These are phyloP conservation scores for Cyphomyrmex costatus DNA, from an alignment of 1,140 invertebrate genomes.

Conservation along the genomic window DNA sequence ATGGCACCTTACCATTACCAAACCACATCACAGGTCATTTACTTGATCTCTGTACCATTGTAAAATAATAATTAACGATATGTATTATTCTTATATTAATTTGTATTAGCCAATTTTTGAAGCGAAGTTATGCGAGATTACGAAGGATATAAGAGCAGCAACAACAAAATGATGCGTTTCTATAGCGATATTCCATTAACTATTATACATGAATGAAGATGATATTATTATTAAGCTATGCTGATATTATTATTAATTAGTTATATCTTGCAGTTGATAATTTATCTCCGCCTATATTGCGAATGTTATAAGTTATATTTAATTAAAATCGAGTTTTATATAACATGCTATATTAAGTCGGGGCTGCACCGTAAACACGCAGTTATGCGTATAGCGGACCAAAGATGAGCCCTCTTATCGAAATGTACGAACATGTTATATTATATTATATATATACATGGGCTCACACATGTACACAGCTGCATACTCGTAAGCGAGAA, in stretches of 20 bases:
- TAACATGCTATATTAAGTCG: conserved; percentile 75
- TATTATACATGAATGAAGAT: conserved; percentile 47
- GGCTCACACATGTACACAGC: conserved; percentile 71
- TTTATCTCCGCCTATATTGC: conserved; percentile 76
- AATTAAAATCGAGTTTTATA: conserved; percentile 78
- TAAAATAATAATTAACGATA: conserved; percentile 80
- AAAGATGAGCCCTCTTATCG: conserved; percentile 81
- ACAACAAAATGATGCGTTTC: conserved; percentile 70
- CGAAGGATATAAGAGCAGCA: conserved; percentile 47
- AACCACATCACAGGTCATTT: conserved; percentile 82
- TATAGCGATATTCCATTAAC: conserved; percentile 73
- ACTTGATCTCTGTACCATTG: conserved; percentile 85
- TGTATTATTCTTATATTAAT: conserved; percentile 82
- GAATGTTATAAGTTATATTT: conserved; percentile 81
- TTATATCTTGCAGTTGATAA: conserved; percentile 76
- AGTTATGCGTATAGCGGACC: conserved; percentile 80
- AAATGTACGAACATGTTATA: conserved; percentile 58
- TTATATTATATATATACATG: conserved; percentile 55
- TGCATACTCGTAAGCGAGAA: conserved; percentile 73
- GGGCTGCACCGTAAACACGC: conserved; percentile 78
- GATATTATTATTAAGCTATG: conserved; percentile 73
- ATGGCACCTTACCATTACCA: conserved; percentile 79
- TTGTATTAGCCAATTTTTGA: conserved; percentile 83
- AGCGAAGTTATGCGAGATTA: conserved; percentile 63
- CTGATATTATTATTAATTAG: conserved; percentile 78